These are phyloP conservation scores for Calyptommatus sinebrachiatus DNA, from an alignment of 2,113 vertebrate species.

Conservation along the genomic window DNA sequence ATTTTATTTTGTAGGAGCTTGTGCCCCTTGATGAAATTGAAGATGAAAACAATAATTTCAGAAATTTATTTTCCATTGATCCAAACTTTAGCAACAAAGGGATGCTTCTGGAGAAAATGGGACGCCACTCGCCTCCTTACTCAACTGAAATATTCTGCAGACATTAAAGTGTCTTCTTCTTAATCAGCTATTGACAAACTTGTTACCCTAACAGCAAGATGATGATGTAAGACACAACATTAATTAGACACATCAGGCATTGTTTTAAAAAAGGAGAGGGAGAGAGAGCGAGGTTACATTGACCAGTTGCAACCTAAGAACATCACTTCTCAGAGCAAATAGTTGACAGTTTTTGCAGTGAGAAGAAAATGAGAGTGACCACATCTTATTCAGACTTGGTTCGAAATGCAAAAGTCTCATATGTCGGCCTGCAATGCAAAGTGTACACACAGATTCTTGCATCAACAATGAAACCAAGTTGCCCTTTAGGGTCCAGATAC, in stretches of 20 bases:
- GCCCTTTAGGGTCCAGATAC: too few relatives aligned
- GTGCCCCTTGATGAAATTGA: too few relatives aligned
- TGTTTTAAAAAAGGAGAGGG: not conserved
- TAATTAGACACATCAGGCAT: not conserved
- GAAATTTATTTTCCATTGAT: not conserved
- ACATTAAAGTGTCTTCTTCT: conserved; percentile 15
- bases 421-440: too few relatives aligned
- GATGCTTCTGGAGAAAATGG: not conserved
- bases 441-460: too few relatives aligned
- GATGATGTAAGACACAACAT: not conserved
- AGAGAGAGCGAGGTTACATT: not conserved
- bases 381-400: not conserved
- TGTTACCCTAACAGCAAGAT: not conserved
- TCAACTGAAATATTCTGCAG: conserved; percentile 31
- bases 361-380: not conserved
- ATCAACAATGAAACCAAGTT: too few relatives aligned
- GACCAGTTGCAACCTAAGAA: not conserved
- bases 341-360: not conserved
- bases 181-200: conserved; percentile 15
- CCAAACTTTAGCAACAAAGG: not conserved
- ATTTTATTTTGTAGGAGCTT: too few relatives aligned
- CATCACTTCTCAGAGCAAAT: not conserved
- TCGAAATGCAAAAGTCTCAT: too few relatives aligned
- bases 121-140: conserved; percentile 18
- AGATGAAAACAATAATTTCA: not conserved